Conservation (phyloP, 2,797 vertebrate genomes). For the Babyrousa celebensis region DNA sequence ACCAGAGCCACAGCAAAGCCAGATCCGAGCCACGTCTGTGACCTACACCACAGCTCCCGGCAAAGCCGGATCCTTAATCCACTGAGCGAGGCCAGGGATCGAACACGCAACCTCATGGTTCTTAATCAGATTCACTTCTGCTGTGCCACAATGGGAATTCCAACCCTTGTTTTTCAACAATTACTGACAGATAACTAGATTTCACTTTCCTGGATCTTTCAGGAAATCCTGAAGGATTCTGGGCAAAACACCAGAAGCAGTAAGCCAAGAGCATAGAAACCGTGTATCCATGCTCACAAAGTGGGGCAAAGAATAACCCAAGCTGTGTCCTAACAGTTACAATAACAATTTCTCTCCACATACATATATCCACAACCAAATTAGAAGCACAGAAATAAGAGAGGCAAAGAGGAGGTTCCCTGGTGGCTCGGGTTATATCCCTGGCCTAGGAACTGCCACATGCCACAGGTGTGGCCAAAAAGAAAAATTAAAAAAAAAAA, state of each 20-base stretch:
- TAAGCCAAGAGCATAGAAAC: background rate
- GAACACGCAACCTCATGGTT: no score
- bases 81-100: no score
- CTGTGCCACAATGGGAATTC: no score
- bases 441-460: no score
- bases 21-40: no score
- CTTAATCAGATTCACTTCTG: no score
- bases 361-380: background rate
- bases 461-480: no score
- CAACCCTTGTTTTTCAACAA: background rate
- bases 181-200: constrained; percentile 47
- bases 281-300: background rate
- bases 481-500: no score
- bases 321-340: background rate
- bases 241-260: background rate
- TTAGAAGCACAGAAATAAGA: background rate
- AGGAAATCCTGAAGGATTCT: constrained; percentile 47
- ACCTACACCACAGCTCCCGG: no score
- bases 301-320: background rate
- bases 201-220: constrained; percentile 13
- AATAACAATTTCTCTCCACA: background rate
- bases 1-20: no score
- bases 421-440: no score
- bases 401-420: background rate
- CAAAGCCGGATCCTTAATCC: no score